Conservation (phyloP, 2,888 invertebrate species). For the Dasysyrphus tricinctus region DNA sequence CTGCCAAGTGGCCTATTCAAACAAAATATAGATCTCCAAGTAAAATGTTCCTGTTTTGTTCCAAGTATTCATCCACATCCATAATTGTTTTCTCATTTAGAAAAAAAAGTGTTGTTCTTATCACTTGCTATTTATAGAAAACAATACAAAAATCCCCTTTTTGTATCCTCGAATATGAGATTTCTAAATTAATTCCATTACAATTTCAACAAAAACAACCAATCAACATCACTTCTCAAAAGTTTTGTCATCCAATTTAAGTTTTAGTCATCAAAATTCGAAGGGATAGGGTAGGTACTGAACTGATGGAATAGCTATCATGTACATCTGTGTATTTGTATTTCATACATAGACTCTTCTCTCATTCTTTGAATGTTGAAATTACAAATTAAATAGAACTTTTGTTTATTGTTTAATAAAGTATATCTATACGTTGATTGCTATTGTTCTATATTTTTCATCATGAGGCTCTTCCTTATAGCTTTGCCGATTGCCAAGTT, state of each 20-base stretch:
- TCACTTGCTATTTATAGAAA: constrained; percentile 1
- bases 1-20: too few relatives aligned
- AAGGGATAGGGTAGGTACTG: not conserved
- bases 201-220: constrained; percentile 18
- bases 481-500: not conserved
- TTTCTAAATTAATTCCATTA: not conserved
- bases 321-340: not conserved
- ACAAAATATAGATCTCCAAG: too few relatives aligned
- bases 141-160: constrained; percentile 7
- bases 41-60: not conserved
- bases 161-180: not conserved
- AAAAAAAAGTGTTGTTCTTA: not conserved
- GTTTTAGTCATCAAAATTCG: constrained; percentile 44
- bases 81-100: not conserved
- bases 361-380: not conserved
- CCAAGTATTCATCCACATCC: not conserved
- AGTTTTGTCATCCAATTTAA: constrained; percentile 39
- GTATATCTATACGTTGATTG: not conserved
- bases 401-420: constrained; percentile 11
- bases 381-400: constrained; percentile 1
- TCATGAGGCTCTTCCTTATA: not conserved
- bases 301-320: not conserved
- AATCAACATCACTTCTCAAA: constrained; percentile 28
- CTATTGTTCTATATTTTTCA: constrained; percentile 4
- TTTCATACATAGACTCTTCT: not conserved